Evolutionary conservation across 1,140 invertebrate species (phyloP).

Genomic region (Delia radicum): DNA sequence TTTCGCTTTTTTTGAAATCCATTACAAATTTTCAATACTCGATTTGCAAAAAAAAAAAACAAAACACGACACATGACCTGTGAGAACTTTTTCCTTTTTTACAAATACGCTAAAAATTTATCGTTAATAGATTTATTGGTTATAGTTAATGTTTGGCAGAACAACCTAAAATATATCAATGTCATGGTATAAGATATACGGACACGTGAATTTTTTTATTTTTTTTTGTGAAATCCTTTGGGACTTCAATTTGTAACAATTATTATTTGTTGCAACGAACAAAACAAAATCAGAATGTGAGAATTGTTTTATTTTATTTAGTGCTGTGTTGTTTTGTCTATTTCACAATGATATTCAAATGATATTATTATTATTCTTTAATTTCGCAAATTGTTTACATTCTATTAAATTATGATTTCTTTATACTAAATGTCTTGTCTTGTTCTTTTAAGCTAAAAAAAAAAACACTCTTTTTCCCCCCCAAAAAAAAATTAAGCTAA

Average conservation of each 20-base stretch:
- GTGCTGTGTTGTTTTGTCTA: conserved; percentile 7
- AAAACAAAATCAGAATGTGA: background rate
- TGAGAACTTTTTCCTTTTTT: conserved; percentile 3
- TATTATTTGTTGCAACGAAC: background rate
- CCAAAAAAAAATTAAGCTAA: background rate
- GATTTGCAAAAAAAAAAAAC: background rate
- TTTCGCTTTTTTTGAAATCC: conserved; percentile 8
- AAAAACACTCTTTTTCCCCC: background rate
- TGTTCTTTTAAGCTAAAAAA: background rate
- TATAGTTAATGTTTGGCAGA: background rate
- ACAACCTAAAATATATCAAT: background rate
- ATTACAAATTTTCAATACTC: background rate
- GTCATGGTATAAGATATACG: background rate
- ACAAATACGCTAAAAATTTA: background rate
- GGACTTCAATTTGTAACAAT: background rate
- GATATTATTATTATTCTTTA: conserved; percentile 50
- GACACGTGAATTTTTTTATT: background rate
- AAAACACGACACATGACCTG: background rate
- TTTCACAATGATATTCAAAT: background rate
- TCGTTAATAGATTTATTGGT: conserved; percentile 19
- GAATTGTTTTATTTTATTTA: no score
- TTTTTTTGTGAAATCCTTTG: background rate
- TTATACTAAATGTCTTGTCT: background rate
- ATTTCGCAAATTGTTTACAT: conserved; percentile 54
- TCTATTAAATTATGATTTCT: conserved; percentile 47